Conservation (phyloP, 2,797 vertebrate species). For the Chaetodon trifasciatus region DNA sequence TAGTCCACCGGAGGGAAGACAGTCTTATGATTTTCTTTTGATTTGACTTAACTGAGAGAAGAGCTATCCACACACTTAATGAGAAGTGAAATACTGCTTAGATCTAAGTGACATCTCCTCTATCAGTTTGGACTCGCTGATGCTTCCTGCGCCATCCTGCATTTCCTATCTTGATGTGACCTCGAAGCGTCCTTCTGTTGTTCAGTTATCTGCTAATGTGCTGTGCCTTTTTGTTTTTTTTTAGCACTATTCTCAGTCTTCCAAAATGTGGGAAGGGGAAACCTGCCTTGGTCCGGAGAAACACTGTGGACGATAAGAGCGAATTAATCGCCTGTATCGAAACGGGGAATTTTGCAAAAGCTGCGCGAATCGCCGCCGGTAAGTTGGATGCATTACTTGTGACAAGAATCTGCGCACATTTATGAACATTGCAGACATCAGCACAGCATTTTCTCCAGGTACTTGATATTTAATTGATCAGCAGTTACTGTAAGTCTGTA, state of each 20-base stretch:
- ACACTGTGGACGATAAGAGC: constrained; percentile 95
- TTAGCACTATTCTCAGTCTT: constrained; percentile 85
- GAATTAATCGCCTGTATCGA: constrained; percentile 97
- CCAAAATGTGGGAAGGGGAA: constrained; percentile 97
- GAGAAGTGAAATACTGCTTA: too few species aligned
- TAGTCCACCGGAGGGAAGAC: constrained; percentile 59
- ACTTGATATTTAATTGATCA: background rate
- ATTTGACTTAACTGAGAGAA: background rate
- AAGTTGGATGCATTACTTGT: constrained; percentile 50
- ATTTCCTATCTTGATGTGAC: too few species aligned
- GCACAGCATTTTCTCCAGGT: background rate
- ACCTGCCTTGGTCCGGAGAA: constrained; percentile 94
- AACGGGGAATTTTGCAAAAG: constrained; percentile 97
- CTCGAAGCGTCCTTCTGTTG: too few species aligned
- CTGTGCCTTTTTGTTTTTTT: background rate
- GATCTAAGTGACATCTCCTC: too few species aligned
- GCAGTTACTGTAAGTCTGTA: background rate
- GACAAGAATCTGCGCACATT: background rate
- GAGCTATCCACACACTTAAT: too few species aligned
- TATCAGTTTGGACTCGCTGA: too few species aligned
- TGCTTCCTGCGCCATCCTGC: too few species aligned
- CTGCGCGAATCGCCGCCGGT: constrained; percentile 97
- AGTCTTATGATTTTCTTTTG: background rate
- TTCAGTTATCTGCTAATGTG: too few species aligned
- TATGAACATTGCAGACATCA: background rate